Conservation (phyloP, 2,113 vertebrate species). For the Dinomys branickii region DNA sequence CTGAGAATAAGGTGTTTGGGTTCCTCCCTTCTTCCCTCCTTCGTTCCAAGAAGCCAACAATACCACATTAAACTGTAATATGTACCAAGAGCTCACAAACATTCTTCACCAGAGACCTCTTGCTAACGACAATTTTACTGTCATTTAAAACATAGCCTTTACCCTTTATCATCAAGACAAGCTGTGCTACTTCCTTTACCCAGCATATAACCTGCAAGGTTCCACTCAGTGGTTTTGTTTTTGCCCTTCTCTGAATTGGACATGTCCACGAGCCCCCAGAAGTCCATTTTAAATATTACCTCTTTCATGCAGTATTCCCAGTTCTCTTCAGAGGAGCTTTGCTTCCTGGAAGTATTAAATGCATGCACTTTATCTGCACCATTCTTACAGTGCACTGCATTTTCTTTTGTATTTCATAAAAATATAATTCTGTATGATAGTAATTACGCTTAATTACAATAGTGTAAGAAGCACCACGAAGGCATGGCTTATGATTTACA, state of each 20-base stretch:
- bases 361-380: neutral
- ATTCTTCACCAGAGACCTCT: neutral
- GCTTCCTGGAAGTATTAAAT: neutral
- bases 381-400: neutral
- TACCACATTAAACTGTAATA: neutral
- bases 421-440: neutral
- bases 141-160: neutral
- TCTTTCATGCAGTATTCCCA: neutral
- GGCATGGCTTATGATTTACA: neutral
- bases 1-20: neutral
- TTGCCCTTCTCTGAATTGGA: neutral
- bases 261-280: neutral
- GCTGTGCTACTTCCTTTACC: neutral
- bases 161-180: neutral
- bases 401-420: neutral
- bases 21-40: neutral
- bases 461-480: slow-evolving; percentile 11
- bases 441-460: neutral
- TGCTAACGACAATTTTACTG: neutral
- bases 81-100: neutral
- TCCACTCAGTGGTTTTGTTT: neutral
- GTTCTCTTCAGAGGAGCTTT: neutral
- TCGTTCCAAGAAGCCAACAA: neutral
- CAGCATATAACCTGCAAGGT: neutral
- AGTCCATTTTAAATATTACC: neutral